Evolutionary conservation across 2,113 vertebrate species (phyloP), one percentile per base, ranked within the genome.

Genomic region (Oxygymnocypris stewartii): DNA sequence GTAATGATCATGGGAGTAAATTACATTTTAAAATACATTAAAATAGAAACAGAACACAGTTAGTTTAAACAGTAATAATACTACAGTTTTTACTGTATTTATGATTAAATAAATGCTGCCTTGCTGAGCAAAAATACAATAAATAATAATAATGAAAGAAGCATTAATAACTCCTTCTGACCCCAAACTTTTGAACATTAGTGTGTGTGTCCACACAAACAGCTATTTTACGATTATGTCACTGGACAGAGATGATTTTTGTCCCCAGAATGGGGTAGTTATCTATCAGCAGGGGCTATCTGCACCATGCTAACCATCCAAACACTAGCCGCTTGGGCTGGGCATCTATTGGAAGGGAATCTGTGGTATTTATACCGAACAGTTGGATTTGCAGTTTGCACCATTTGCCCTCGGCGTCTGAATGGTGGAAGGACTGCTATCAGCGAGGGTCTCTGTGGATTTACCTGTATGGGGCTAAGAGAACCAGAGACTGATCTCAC

Each of bases 401-500:
- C 61, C 28, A 47, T 78, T 73, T 49, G 82, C 84, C 79, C 35
- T 37, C 59, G 47, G 61, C n/a, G 73, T 35, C 44, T 57, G 73
- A 82, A 87, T 85, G 86, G 86, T 57, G 80, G 57, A 77, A 75
- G 77, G 74, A 35, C 10, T 59, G 69, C 47, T 74, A 87, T 74
- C 87, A 88, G 69, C 2, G 31, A 69, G 65, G n/a, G 16, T n/a
- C 86, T 87, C 65, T 85, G 83, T 63, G 85, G 90, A 91, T 90
- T 90, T 88, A 89, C 89, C 88, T 89, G 87, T 83, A 78, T 90
- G 91, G 85, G 88, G 88, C 88, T 87, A 87, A 61, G 42, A 84
- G 89, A 89, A 92, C 81, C 69, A 61, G 89, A 82, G 78, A 88
- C 88, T 94, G 92, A 93, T 93, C 90, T 89, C 89, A 80, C 89